Evolutionary conservation across 2,113 vertebrate species (phyloP).

Genomic region (Etheostoma spectabile): DNA sequence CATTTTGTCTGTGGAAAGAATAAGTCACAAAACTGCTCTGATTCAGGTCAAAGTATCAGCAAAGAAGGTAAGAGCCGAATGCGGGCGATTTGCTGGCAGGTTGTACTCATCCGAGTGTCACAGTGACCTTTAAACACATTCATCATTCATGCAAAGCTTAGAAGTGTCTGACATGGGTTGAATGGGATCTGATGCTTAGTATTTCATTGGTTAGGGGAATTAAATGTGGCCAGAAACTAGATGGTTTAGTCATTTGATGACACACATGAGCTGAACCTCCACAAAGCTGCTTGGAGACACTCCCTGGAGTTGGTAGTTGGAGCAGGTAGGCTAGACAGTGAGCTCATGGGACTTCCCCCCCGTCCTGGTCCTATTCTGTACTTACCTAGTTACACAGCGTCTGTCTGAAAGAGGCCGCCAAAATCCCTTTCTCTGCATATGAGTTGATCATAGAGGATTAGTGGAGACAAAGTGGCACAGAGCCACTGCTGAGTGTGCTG

Average conservation of each 20-base stretch:
- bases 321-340: slow-evolving; percentile 75
- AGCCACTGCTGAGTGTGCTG: slow-evolving; percentile 58
- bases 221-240: neutral
- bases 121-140: slow-evolving; percentile 15
- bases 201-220: slow-evolving; percentile 14
- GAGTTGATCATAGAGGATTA: slow-evolving; percentile 67
- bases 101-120: slow-evolving; percentile 50
- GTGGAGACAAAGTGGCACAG: slow-evolving; percentile 67
- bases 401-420: slow-evolving; percentile 44
- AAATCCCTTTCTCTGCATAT: slow-evolving; percentile 53
- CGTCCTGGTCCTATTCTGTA: slow-evolving; percentile 56
- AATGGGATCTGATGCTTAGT: neutral
- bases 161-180: neutral
- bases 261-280: slow-evolving; percentile 26
- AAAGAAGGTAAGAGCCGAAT: slow-evolving; percentile 41
- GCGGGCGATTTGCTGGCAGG: slow-evolving; percentile 35
- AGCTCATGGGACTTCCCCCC: slow-evolving; percentile 81
- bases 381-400: slow-evolving; percentile 63
- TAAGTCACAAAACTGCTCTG: slow-evolving; percentile 19
- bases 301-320: slow-evolving; percentile 46
- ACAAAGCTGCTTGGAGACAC: slow-evolving; percentile 41
- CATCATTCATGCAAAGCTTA: neutral
- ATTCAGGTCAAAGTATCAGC: slow-evolving; percentile 58
- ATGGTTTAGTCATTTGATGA: slow-evolving; percentile 25
- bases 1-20: neutral